Percentiles rank a stretch among this genome's conserved stretches.
These are phyloP conservation scores for Odontamblyopus lacepedii DNA, from an alignment of 2,797 vertebrate genomes.

Conservation along the genomic window DNA sequence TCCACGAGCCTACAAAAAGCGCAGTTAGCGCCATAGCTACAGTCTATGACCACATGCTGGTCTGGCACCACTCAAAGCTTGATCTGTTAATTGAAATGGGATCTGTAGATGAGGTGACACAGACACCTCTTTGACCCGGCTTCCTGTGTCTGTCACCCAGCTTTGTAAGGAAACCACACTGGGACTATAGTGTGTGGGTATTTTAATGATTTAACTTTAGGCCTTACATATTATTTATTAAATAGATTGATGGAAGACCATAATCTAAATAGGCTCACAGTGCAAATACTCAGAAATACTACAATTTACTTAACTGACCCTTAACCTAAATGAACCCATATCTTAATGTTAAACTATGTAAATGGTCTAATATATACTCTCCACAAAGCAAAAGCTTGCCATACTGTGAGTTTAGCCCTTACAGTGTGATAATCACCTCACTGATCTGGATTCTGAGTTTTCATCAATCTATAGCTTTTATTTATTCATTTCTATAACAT, in stretches of 20 bases:
- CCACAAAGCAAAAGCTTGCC: background rate
- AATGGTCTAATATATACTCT: too few relatives aligned
- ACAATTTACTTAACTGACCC: background rate
- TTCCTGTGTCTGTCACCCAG: slow-evolving; percentile 89
- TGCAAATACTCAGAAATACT: too few relatives aligned
- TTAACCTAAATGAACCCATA: background rate
- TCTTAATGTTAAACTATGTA: background rate
- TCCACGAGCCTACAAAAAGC: slow-evolving; percentile 40
- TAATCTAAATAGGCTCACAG: too few relatives aligned
- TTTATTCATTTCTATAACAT: background rate
- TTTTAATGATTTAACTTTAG: slow-evolving; percentile 88
- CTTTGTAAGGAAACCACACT: slow-evolving; percentile 88
- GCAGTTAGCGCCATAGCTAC: slow-evolving; percentile 22
- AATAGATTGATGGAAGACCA: too few relatives aligned
- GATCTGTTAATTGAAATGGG: slow-evolving; percentile 83
- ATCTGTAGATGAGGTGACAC: slow-evolving; percentile 66
- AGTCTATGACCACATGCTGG: slow-evolving; percentile 33
- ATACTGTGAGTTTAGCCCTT: background rate
- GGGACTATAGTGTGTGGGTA: slow-evolving; percentile 75
- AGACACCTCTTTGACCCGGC: slow-evolving; percentile 55
- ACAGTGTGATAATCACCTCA: background rate
- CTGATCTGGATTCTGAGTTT: background rate
- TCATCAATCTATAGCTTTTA: slow-evolving; percentile 17
- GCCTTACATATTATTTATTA: background rate
- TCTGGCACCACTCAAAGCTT: slow-evolving; percentile 24